These are phyloP conservation scores for Coelopa frigida DNA, from an alignment of 1,140 invertebrate species.

Conservation along the genomic window DNA sequence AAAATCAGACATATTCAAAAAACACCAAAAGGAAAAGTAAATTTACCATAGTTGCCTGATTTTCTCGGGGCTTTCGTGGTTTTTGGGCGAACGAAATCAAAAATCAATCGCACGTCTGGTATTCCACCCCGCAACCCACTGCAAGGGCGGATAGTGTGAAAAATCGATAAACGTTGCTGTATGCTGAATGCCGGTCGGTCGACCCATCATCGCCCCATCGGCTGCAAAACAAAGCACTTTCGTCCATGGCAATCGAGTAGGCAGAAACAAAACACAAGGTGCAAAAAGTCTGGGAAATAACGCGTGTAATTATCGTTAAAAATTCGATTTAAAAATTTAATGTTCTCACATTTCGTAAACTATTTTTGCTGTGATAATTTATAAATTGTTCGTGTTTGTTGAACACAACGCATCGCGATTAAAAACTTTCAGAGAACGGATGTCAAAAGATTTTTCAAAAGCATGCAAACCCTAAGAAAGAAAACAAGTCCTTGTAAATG, in stretches of 20 bases:
- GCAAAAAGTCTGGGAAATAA: slow-evolving; percentile 2
- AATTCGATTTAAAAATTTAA: too few species aligned
- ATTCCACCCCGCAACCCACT: too few species aligned
- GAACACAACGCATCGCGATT: not conserved
- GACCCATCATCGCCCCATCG: not conserved
- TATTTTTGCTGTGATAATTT: slow-evolving; percentile 9
- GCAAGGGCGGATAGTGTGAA: slow-evolving; percentile 15
- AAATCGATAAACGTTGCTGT: slow-evolving; percentile 21
- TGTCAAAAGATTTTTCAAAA: slow-evolving; percentile 16
- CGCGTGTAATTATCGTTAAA: too few species aligned
- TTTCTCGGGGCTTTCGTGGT: too few species aligned
- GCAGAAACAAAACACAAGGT: slow-evolving; percentile 4
- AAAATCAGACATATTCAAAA: too few species aligned
- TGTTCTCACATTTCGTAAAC: not conserved
- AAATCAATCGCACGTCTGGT: too few species aligned
- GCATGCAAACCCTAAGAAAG: slow-evolving; percentile 80
- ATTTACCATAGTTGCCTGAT: too few species aligned
- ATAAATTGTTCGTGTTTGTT: too few species aligned
- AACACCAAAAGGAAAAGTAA: too few species aligned
- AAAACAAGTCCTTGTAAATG: slow-evolving; percentile 83
- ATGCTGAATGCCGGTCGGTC: slow-evolving; percentile 13
- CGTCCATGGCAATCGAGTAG: not conserved
- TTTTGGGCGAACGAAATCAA: too few species aligned
- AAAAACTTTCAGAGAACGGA: slow-evolving; percentile 9
- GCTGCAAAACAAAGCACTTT: slow-evolving; percentile 2